Conservation (phyloP, 1,140 invertebrate genomes). For the Conus ventricosus region DNA sequence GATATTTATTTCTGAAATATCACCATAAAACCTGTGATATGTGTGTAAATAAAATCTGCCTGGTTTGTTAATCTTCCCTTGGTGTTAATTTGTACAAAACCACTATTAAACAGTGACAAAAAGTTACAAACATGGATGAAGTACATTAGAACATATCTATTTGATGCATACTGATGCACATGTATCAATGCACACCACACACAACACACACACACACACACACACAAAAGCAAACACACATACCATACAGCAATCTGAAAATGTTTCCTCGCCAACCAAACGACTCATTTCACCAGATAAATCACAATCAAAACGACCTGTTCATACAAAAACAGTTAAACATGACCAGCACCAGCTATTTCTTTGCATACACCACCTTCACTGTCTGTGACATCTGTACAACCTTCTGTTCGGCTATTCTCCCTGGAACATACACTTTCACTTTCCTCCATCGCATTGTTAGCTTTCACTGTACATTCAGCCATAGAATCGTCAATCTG, state of each 20-base stretch:
- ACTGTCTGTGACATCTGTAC: not conserved
- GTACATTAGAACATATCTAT: no score
- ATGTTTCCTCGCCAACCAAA: not conserved
- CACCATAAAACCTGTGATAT: not conserved
- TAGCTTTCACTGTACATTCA: not conserved
- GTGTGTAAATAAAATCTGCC: conserved; percentile 12
- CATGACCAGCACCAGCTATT: not conserved
- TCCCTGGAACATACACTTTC: not conserved
- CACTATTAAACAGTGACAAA: not conserved
- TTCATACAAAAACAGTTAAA: not conserved
- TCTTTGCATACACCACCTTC: not conserved
- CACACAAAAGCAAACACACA: not conserved
- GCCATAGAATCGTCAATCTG: not conserved
- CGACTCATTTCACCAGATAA: not conserved
- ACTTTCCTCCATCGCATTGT: not conserved
- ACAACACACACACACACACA: not conserved
- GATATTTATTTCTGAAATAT: not conserved
- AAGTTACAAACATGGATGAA: no score
- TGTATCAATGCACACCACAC: not conserved
- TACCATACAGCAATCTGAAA: not conserved
- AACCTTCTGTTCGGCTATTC: not conserved
- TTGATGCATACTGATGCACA: no score
- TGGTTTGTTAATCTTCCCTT: not conserved
- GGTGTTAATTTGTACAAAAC: not conserved
- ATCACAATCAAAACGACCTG: not conserved